Percentiles rank a stretch among this genome's conserved stretches.
phyloP scores from a whole-genome alignment of 2,888 invertebrate genomes.

The Sminthurinus aureus region DNA sequence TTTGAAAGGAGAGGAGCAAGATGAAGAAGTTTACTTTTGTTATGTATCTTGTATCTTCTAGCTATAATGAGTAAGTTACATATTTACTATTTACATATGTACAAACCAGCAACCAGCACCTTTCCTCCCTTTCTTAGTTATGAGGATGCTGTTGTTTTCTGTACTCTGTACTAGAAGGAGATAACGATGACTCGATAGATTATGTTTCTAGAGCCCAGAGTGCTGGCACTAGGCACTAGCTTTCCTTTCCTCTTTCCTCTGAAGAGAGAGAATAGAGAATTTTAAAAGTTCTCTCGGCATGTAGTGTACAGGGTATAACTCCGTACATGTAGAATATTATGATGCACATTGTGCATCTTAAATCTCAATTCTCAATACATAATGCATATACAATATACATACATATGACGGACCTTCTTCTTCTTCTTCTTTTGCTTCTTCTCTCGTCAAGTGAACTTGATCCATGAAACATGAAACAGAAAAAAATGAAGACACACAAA shows the following conservation, averaged over 20 bases:
- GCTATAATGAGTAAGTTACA: background rate
- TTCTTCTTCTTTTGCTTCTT: too few species aligned
- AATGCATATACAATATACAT: too few species aligned
- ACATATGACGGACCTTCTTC: too few species aligned
- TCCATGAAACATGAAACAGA: background rate
- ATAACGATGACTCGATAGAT: conserved; percentile 36
- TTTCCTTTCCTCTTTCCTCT: background rate
- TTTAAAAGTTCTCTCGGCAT: background rate
- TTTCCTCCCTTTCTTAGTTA: too few species aligned
- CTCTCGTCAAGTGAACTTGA: too few species aligned
- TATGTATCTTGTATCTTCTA: too few species aligned
- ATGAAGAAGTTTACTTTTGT: conserved; percentile 12
- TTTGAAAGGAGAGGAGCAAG: conserved; percentile 25
- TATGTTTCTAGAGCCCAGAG: conserved; percentile 12
- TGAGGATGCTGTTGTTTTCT: background rate
- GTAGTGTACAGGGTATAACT: too few species aligned
- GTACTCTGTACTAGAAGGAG: background rate
- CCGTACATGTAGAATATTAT: too few species aligned
- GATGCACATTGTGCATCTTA: too few species aligned
- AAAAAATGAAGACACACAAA: background rate
- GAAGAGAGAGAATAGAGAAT: background rate
- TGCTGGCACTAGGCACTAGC: background rate
- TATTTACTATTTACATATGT: background rate
- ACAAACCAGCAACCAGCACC: too few species aligned
- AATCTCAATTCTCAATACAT: too few species aligned